Evolutionary conservation across 2,797 vertebrate species (phyloP).

Genomic region (Etheostoma nigrum): DNA sequence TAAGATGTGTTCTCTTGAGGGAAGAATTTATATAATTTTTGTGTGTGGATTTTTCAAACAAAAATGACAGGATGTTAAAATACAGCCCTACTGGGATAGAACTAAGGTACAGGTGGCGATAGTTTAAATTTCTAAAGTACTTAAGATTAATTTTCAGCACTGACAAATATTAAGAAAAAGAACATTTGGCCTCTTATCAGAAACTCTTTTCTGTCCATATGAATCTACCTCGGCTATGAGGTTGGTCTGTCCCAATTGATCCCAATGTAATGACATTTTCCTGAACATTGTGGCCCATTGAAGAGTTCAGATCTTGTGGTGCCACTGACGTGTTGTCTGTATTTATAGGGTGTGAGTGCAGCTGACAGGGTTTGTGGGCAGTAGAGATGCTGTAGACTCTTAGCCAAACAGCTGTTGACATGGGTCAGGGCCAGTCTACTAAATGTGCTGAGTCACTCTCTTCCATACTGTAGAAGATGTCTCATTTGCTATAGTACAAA

Average conservation of each 20-base stretch:
- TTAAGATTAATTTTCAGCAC: slow-evolving; percentile 22
- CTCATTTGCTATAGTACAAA: slow-evolving; percentile 5
- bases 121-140: slow-evolving; percentile 2
- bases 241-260: slow-evolving; percentile 24
- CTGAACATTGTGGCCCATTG: slow-evolving; percentile 33
- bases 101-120: slow-evolving; percentile 14
- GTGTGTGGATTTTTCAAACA: slow-evolving; percentile 35
- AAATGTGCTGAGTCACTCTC: slow-evolving; percentile 62
- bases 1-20: slow-evolving; percentile 46
- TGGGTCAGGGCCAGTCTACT: slow-evolving; percentile 43
- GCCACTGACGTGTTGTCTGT: slow-evolving; percentile 55
- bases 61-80: slow-evolving; percentile 43
- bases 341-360: slow-evolving; percentile 77
- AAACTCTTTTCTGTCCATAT: background rate
- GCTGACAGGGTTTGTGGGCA: slow-evolving; percentile 60
- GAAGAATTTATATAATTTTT: slow-evolving; percentile 47
- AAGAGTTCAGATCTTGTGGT: slow-evolving; percentile 52
- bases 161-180: slow-evolving; percentile 7
- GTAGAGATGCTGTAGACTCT: slow-evolving; percentile 50
- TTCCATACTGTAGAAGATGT: slow-evolving; percentile 2
- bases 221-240: slow-evolving; percentile 10
- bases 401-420: slow-evolving; percentile 62
- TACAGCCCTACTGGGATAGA: slow-evolving; percentile 25
- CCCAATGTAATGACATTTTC: slow-evolving; percentile 32
- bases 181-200: background rate